A percentile compares a stretch with the other conserved stretches of the same genome.
phyloP scores from a whole-genome alignment of 2,888 invertebrate genomes.

The Melanostoma mellinum region DNA sequence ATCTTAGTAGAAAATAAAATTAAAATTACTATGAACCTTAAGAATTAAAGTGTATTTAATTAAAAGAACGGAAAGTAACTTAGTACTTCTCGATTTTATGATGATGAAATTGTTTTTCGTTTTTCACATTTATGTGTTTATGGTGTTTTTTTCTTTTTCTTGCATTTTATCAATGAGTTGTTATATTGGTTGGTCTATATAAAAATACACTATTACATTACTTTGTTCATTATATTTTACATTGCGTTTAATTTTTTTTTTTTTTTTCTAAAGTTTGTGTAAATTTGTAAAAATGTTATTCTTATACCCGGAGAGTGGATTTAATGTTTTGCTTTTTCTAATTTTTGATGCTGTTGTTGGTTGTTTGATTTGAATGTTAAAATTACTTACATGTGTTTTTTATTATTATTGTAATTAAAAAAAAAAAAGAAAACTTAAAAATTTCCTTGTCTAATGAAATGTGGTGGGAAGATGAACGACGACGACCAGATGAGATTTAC shows the following conservation, averaged over 20 bases:
- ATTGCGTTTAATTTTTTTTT: conserved; percentile 61
- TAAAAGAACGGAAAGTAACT: conserved; percentile 47
- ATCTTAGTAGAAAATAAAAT: conserved; percentile 58
- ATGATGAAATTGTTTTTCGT: conserved; percentile 47
- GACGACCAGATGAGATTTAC: conserved; percentile 34
- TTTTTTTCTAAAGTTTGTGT: conserved; percentile 67
- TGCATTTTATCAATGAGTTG: conserved; percentile 49
- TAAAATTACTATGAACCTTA: conserved; percentile 51
- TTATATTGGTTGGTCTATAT: conserved; percentile 72
- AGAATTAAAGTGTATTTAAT: conserved; percentile 55
- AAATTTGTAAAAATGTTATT: conserved; percentile 72
- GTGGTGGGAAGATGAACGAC: conserved; percentile 44
- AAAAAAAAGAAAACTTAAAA: conserved; percentile 38
- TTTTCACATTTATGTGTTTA: conserved; percentile 9
- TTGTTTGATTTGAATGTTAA: conserved; percentile 44
- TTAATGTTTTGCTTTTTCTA: conserved; percentile 26
- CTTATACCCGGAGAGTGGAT: conserved; percentile 67
- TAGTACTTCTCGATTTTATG: conserved; percentile 15
- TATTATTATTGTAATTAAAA: conserved; percentile 28
- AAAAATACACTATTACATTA: conserved; percentile 69
- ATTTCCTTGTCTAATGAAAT: conserved; percentile 57
- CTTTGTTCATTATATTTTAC: conserved; percentile 71
- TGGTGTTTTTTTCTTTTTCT: conserved; percentile 25
- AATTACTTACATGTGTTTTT: conserved; percentile 50
- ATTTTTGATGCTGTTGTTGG: conserved; percentile 48